phyloP scores from a whole-genome alignment of 2,113 vertebrate species.

The Tiliqua scincoides region DNA sequence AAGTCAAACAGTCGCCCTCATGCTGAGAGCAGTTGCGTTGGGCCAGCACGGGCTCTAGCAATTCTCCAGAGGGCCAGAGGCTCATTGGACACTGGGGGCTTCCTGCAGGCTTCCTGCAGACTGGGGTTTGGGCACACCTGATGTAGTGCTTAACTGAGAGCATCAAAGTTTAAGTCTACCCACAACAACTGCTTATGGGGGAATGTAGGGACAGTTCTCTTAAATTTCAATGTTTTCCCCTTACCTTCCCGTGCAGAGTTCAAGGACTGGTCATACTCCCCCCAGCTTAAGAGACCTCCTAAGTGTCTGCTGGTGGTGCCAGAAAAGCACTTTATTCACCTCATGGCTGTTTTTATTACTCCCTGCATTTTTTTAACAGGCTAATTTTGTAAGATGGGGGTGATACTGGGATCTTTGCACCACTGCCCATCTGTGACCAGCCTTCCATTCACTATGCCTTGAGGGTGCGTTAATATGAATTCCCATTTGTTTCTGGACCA shows the following conservation, averaged over 20 bases:
- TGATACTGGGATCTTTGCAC: background rate
- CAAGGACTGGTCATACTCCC: background rate
- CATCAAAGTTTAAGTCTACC: no score
- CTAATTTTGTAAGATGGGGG: no score
- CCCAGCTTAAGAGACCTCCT: background rate
- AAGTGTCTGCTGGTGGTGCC: background rate
- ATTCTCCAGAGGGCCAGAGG: no score
- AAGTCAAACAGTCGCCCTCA: no score
- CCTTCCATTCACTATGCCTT: background rate
- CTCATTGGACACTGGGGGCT: no score
- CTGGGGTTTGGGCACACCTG: no score
- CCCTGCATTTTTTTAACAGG: background rate
- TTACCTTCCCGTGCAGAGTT: background rate
- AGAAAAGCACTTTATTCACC: background rate
- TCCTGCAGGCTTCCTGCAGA: no score
- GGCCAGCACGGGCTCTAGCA: no score
- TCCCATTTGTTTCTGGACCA: background rate
- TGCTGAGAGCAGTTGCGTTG: no score
- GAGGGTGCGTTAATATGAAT: background rate
- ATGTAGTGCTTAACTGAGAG: no score
- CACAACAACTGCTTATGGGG: background rate
- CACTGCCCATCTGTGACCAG: background rate
- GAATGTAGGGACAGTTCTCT: no score
- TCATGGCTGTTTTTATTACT: background rate
- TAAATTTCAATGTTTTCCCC: no score